Evolutionary conservation across 2,888 invertebrate species (phyloP).

Genomic region (Netelia melanura): DNA sequence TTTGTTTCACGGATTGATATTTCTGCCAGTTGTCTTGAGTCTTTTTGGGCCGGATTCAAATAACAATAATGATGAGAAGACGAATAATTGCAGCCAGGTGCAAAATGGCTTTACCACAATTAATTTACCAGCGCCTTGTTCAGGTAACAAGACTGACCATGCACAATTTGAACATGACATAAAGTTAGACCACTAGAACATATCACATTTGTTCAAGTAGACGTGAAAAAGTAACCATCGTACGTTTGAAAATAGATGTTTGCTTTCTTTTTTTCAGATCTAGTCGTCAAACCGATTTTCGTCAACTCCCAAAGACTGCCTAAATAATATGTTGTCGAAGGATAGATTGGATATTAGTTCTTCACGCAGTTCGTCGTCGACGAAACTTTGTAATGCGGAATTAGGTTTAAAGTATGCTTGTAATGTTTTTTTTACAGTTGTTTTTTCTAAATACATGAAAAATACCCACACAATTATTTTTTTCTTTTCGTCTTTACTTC

Average conservation of each 20-base stretch:
- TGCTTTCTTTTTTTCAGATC: conserved; percentile 23
- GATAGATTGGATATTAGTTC: background rate
- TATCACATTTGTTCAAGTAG: too few species aligned
- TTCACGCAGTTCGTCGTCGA: background rate
- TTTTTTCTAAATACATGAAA: conserved; percentile 31
- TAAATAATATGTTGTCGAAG: background rate
- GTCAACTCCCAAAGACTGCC: conserved; percentile 42
- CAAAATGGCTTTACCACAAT: conserved; percentile 56
- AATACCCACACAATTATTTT: conserved; percentile 68
- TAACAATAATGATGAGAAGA: conserved; percentile 40
- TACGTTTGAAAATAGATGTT: background rate
- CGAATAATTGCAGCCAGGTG: conserved; percentile 31
- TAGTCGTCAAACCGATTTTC: conserved; percentile 22
- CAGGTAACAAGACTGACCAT: background rate
- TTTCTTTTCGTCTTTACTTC: conserved; percentile 78
- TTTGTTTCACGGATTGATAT: conserved; percentile 85
- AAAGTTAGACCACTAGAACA: too few species aligned
- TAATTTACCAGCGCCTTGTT: conserved; percentile 31
- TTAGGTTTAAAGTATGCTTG: conserved; percentile 31
- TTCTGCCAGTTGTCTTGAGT: conserved; percentile 85
- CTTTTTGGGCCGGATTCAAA: conserved; percentile 82
- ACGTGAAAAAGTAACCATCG: too few species aligned
- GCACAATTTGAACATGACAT: background rate
- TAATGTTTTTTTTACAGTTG: conserved; percentile 31
- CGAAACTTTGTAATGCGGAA: conserved; percentile 14